Conservation (phyloP, 2,797 vertebrate species). For the Parauchenoglanis ngamensis region DNA sequence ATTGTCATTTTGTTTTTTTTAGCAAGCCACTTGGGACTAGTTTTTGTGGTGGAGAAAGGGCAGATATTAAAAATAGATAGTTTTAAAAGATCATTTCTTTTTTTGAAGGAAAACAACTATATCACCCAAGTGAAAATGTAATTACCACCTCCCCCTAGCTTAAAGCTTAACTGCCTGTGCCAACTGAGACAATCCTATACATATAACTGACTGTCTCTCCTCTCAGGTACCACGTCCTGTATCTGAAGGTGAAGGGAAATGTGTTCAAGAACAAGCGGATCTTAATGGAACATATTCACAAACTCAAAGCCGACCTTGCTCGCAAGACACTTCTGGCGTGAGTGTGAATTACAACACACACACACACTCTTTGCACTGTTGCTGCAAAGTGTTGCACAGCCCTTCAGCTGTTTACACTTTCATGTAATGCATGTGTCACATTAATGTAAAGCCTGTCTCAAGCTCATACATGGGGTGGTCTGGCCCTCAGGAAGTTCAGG, state of each 20-base stretch:
- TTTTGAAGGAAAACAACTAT: not conserved
- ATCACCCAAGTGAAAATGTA: not conserved
- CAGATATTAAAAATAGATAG: not conserved
- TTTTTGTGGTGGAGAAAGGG: not conserved
- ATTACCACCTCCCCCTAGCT: not conserved
- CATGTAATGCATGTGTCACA: too few relatives aligned
- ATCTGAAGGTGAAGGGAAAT: slow-evolving; percentile 95
- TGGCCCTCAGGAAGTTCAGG: not conserved
- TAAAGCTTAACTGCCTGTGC: not conserved
- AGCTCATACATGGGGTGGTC: too few relatives aligned
- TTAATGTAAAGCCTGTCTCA: too few relatives aligned
- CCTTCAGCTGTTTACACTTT: too few relatives aligned
- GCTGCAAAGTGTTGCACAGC: too few relatives aligned
- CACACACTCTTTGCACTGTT: too few relatives aligned
- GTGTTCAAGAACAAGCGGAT: slow-evolving; percentile 98
- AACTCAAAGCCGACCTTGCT: slow-evolving; percentile 96
- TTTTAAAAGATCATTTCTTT: not conserved
- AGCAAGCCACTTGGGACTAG: not conserved
- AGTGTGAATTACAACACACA: slow-evolving; percentile 64
- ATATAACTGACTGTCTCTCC: not conserved
- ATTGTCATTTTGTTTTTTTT: not conserved
- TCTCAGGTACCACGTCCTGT: slow-evolving; percentile 94
- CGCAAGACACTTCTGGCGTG: slow-evolving; percentile 97
- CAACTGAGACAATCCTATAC: not conserved
- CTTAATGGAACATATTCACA: slow-evolving; percentile 99